Evolutionary conservation across 1,140 invertebrate genomes (phyloP).

Genomic region (Atopsyche davidsoni): DNA sequence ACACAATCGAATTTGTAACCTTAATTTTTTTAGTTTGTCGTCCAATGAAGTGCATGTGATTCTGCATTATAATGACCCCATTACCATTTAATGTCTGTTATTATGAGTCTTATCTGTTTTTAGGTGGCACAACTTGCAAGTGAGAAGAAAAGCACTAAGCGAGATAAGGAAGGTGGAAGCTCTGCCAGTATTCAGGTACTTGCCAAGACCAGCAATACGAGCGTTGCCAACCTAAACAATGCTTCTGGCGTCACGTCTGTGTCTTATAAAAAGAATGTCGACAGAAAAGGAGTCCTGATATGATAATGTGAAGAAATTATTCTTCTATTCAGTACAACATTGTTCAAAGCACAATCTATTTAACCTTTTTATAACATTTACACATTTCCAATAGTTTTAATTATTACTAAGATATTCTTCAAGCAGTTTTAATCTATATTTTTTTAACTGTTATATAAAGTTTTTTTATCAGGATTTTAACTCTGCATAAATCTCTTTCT

Average conservation of each 20-base stretch:
- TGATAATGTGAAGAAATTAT: too few relatives aligned
- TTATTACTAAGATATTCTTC: too few relatives aligned
- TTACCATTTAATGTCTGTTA: not conserved
- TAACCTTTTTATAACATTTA: not conserved
- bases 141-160: constrained; percentile 33
- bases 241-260: constrained; percentile 32
- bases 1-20: too few relatives aligned
- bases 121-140: constrained; percentile 41
- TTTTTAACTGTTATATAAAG: too few relatives aligned
- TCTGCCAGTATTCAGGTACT: constrained; percentile 30
- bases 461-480: too few relatives aligned
- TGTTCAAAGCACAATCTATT: not conserved
- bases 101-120: too few relatives aligned
- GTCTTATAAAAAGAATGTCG: constrained; percentile 37
- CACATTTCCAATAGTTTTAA: not conserved
- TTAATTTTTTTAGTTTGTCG: too few relatives aligned
- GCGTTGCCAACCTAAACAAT: constrained; percentile 29
- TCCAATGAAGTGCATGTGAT: too few relatives aligned
- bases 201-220: constrained; percentile 29
- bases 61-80: not conserved
- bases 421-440: too few relatives aligned
- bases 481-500: too few relatives aligned
- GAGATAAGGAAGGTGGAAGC: constrained; percentile 28
- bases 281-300: constrained; percentile 43
- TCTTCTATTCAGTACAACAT: constrained; percentile 1